phyloP scores from a whole-genome alignment of 2,797 vertebrate genomes.

The Bradypodion pumilum region DNA sequence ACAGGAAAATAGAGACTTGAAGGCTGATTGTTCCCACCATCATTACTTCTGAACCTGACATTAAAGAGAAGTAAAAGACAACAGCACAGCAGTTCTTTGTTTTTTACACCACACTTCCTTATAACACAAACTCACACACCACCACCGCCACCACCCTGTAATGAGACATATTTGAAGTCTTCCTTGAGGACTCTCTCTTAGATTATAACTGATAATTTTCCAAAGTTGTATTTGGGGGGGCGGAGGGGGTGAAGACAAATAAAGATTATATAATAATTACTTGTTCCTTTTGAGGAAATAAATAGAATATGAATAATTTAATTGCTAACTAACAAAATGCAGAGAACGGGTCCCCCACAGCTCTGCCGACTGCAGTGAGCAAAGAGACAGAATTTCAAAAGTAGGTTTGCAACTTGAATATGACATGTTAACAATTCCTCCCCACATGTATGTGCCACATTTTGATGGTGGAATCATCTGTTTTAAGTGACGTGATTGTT shows the following conservation, averaged over 20 bases:
- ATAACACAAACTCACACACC: slow-evolving; percentile 48
- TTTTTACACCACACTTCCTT: slow-evolving; percentile 66
- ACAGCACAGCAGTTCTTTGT: slow-evolving; percentile 72
- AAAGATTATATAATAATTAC: slow-evolving; percentile 68
- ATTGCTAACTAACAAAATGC: slow-evolving; percentile 58
- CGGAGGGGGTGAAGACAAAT: slow-evolving; percentile 6
- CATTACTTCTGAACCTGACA: slow-evolving; percentile 66
- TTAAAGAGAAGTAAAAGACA: slow-evolving; percentile 67
- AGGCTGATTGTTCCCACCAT: slow-evolving; percentile 72
- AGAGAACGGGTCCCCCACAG: slow-evolving; percentile 46
- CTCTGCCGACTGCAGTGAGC: slow-evolving; percentile 35
- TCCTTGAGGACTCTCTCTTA: slow-evolving; percentile 65
- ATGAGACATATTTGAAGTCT: slow-evolving; percentile 70
- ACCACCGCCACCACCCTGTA: slow-evolving; percentile 32
- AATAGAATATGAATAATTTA: slow-evolving; percentile 74
- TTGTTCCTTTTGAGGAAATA: slow-evolving; percentile 72
- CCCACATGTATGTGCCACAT: slow-evolving; percentile 44
- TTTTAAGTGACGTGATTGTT: slow-evolving; percentile 42
- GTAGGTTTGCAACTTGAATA: slow-evolving; percentile 18
- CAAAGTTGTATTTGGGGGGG: slow-evolving; percentile 51
- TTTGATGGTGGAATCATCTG: slow-evolving; percentile 37
- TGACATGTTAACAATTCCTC: slow-evolving; percentile 46
- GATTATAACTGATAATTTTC: slow-evolving; percentile 73
- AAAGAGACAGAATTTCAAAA: slow-evolving; percentile 53
- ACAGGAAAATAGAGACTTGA: slow-evolving; percentile 67